Conservation (phyloP, 2,888 invertebrate species). For the Zele albiditarsus region DNA sequence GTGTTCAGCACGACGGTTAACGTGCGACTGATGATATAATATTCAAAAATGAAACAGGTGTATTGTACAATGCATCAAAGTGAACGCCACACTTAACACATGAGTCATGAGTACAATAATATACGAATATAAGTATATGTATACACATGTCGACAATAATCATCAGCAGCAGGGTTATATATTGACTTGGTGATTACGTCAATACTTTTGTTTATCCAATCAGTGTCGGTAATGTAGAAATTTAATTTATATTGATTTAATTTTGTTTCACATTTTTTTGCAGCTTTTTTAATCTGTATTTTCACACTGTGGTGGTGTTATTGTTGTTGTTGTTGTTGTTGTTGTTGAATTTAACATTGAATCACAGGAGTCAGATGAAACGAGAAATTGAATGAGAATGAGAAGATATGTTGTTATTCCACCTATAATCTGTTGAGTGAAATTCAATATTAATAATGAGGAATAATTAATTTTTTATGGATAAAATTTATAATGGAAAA, state of each 20-base stretch:
- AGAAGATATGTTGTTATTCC: slow-evolving; percentile 61
- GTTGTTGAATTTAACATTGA: slow-evolving; percentile 8
- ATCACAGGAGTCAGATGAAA: slow-evolving; percentile 44
- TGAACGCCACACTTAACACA: neutral
- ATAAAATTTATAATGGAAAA: too few species aligned
- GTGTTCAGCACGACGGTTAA: slow-evolving; percentile 35
- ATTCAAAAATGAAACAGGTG: slow-evolving; percentile 1
- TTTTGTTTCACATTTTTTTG: neutral
- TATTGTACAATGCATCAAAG: neutral
- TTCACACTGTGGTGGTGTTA: too few species aligned
- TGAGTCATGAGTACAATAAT: neutral
- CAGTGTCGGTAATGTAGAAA: neutral
- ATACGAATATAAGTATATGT: neutral
- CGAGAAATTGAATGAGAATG: slow-evolving; percentile 62
- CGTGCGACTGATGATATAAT: slow-evolving; percentile 41
- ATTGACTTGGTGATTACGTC: too few species aligned
- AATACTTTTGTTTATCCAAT: neutral
- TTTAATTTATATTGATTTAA: neutral
- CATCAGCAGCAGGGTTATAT: neutral
- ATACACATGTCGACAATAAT: neutral
- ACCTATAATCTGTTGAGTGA: slow-evolving; percentile 56
- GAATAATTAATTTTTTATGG: too few species aligned
- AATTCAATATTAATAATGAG: slow-evolving; percentile 3
- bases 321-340: neutral
- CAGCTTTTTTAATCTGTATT: neutral